Base-by-base conservation (phyloP, 2,888 invertebrate genomes). In the Hylaea fasciaria region DNA sequence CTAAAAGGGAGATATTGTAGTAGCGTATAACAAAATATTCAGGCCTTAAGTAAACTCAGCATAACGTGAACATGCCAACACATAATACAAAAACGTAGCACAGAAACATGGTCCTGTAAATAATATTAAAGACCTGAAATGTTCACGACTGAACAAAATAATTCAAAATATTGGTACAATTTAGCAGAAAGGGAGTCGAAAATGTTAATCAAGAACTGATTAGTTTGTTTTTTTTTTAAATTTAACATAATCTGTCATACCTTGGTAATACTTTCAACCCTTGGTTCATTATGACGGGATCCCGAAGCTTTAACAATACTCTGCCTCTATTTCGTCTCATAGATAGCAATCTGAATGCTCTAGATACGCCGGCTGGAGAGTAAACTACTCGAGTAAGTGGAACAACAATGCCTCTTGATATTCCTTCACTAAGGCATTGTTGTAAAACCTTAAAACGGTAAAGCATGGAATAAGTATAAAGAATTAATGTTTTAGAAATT, bases 311-410 rank as follows among this genome's bases (percentile, higher is more conserved):
- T 0, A 81, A 60, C 10, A 81, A 28, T 3, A 77, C 76, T 50
- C 76, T 69, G 0, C 80, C 80, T n/a, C 62, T 65, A 73, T 97
- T 96, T 78, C 95, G 96, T 43, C 96, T 94, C 1, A 87, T 80
- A 0, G 93, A 89, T 88, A 94, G 89, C 2, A 87, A 89, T 62
- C 67, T 89, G 76, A 96, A 96, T 0, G 96, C 96, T 57, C 91
- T 87, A 76, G 95, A 95, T 0, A 95, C 80, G 71, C 96, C 93
- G 61, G 94, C 87, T 29, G 86, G 89, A 2, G 89, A 78, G 73
- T 96, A 97, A 0, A 95, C 87, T 0, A 94, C 94, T n/a, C 93
- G 86, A 2, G 87, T 86, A 0, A 97, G 85, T 0, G 97, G 97
- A 70, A 92, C 93, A 0, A 97, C 93, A 4, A 93, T 92, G 3